Base-by-base conservation (phyloP, 2,113 vertebrate species). In the Lucifuga dentata region DNA sequence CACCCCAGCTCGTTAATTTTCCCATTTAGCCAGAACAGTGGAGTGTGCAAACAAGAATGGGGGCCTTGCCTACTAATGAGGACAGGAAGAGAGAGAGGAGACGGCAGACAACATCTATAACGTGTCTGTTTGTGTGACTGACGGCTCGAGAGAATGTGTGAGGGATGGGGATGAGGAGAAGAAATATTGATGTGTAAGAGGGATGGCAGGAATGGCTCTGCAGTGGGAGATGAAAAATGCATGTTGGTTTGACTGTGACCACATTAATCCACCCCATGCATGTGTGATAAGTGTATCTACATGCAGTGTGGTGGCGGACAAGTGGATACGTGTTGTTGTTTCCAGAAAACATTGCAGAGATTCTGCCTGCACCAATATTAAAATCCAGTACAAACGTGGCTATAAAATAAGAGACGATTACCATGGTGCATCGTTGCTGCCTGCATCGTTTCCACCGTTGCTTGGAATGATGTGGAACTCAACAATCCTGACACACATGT, bases 21-120 rank as follows among this genome's bases (percentile, higher is more conserved):
- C 86, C 84, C 79, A 91, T 91, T 90, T 89, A 89, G 81, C 84
- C 68, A 78, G 79, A 86, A 90, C 80, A 85, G 73, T 81, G 72
- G 80, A 86, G 82, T 87, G 76, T 88, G 86, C 82, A 86, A 88
- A 87, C 80, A 81, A 83, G 84, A 86, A 66, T 53, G 11, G 63
- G 69, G 71, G 68, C 61, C 76, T 57, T 77, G 84, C 85, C 63
- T 84, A 78, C 80, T 88, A 86, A 88, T 88, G 86, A 87, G 83
- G 62, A 80, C 78, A 70, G 56, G 72, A 68, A 52, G 59, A 78
- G 68, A 78, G 29, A 26, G 11, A 17, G 15, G 46, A 15, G 46
- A n/a, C 16, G 12, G 52, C 52, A 65, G 73, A 48, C 58, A 20
- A 49, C 13, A 61, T 44, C 38, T 62, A 74, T 29, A 36, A 38